Base-by-base conservation (phyloP, 2,888 invertebrate genomes). In the Biston betularia region DNA sequence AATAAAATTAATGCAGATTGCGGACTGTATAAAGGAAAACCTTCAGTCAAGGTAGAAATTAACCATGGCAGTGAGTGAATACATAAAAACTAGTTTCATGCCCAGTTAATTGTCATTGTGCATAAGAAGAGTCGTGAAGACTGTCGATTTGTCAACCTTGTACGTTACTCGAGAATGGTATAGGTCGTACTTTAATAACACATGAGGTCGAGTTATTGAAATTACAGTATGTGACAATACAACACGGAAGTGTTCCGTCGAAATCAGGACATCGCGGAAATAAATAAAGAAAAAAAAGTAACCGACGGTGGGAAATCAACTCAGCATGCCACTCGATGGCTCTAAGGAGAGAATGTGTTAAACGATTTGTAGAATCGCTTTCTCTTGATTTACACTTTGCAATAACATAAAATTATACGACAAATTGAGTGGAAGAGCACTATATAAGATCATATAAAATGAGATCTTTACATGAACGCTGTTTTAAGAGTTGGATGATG, bases 111-210 rank as follows among this genome's bases (percentile, higher is more conserved):
- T 67, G 62, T 63, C 38, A 48, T 69, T 59, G 64, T 65, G 58
- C 74, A 74, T 76, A 75, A 78, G 66, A 80, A 66, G 68, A 71
- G 69, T 73, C 73, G 63, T 74, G 73, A 77, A 73, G 71, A 76
- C 74, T 70, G 72, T 69, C 74, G 77, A 79, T 76, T 77, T 75
- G 70, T 69, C 69, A 78, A 74, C 80, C 77, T 82, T 81, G 81
- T 69, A 68, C 69, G 66, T 65, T 54, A 52, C 60, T 60, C 15
- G 68, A 63, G 76, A 78, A 80, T 76, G 80, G 73, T 79, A 77
- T 24, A 65, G 14, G 14, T 7, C 33, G 15, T 8, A 56, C 50
- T 38, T 52, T 57, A 65, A 61, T 53, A 53, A 56, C 52, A 50
- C 60, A 44, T 33, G 35, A 54, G 54, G 54, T 45, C 42, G 33